phyloP scores from a whole-genome alignment of 2,797 vertebrate genomes.

The Cirrhinus molitorella region DNA sequence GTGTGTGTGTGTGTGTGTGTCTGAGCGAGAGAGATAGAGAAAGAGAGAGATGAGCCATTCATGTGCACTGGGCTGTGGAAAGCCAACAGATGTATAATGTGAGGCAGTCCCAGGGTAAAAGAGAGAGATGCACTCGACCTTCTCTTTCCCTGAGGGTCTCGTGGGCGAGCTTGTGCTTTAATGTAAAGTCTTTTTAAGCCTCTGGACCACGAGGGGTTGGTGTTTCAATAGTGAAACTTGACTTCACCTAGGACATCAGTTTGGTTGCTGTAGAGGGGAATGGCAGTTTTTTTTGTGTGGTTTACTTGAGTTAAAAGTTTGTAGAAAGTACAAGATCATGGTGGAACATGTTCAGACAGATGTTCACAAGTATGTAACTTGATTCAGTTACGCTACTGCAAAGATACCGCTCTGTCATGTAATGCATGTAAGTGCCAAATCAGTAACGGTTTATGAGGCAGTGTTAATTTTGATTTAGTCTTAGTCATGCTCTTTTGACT shows the following conservation, averaged over 20 bases:
- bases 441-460: neutral
- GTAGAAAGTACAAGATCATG: neutral
- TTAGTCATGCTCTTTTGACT: too few relatives aligned
- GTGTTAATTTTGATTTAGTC: too few relatives aligned
- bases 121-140: constrained; percentile 61
- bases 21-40: constrained; percentile 67
- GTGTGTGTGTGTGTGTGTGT: constrained; percentile 10
- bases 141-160: constrained; percentile 66
- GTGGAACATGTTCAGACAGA: constrained; percentile 13
- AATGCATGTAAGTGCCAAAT: neutral
- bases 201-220: neutral
- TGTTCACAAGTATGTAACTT: neutral
- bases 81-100: constrained; percentile 80
- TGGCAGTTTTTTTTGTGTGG: neutral
- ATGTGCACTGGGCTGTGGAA: constrained; percentile 81
- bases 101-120: constrained; percentile 73
- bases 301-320: constrained; percentile 9
- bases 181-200: constrained; percentile 1
- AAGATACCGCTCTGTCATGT: neutral
- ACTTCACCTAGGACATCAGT: neutral
- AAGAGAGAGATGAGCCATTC: constrained; percentile 79
- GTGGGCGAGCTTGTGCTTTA: constrained; percentile 11
- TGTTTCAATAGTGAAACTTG: constrained; percentile 13
- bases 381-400: neutral
- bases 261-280: neutral